Evolutionary conservation across 1,140 invertebrate species (phyloP).

Genomic region (Bombus difficillimus): DNA sequence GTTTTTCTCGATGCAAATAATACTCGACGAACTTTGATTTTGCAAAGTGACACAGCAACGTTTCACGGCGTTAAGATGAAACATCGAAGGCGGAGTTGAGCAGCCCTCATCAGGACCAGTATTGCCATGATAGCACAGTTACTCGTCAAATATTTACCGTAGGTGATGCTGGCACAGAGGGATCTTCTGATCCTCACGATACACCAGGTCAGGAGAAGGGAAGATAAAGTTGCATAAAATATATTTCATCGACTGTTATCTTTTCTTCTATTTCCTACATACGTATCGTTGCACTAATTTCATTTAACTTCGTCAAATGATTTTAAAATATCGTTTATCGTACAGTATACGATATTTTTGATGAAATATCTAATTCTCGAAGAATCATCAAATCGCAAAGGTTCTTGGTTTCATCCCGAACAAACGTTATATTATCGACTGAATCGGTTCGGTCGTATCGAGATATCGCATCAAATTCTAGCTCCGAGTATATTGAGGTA

Average conservation of each 20-base stretch:
- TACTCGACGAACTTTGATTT: constrained; percentile 56
- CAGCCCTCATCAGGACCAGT: constrained; percentile 65
- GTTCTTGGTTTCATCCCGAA: too few species aligned
- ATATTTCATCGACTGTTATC: background rate
- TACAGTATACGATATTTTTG: too few species aligned
- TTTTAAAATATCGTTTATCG: too few species aligned
- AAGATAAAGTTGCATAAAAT: constrained; percentile 5
- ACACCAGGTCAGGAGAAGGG: background rate
- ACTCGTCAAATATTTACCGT: constrained; percentile 73
- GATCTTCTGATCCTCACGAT: constrained; percentile 42
- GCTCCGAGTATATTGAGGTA: background rate
- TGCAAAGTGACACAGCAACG: constrained; percentile 60
- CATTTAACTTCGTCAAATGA: too few species aligned
- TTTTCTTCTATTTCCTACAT: too few species aligned
- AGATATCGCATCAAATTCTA: background rate
- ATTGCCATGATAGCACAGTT: constrained; percentile 63
- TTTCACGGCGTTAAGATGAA: constrained; percentile 46
- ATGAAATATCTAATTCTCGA: too few species aligned
- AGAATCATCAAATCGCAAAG: too few species aligned
- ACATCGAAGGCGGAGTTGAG: constrained; percentile 46
- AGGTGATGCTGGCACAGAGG: constrained; percentile 56
- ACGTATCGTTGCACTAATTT: too few species aligned
- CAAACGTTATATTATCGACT: too few species aligned
- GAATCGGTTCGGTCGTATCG: too few species aligned
- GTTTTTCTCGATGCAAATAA: background rate